A percentile compares a stretch with the other conserved stretches of the same genome.
Evolutionary conservation across 2,113 vertebrate species (phyloP).

Genomic region (Platysteira castanea): DNA sequence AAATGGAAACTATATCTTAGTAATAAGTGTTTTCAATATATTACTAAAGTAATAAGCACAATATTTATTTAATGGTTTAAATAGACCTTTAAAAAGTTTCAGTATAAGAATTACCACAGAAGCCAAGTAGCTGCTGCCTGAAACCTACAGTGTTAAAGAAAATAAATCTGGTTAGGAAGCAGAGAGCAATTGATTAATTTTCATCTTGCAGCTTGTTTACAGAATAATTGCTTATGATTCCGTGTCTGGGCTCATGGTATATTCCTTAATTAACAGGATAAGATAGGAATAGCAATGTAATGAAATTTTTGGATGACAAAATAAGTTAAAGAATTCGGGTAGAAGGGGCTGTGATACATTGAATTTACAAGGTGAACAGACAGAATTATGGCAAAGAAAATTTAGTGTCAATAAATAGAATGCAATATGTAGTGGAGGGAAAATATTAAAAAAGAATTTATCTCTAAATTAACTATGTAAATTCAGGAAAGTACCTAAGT

Average conservation of each 20-base stretch:
- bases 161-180: background rate
- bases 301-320: background rate
- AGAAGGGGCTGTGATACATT: background rate
- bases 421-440: background rate
- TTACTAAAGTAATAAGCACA: background rate
- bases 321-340: background rate
- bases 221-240: background rate
- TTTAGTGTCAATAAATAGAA: background rate
- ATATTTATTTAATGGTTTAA: background rate
- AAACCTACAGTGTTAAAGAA: background rate
- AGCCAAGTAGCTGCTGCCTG: background rate
- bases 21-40: background rate
- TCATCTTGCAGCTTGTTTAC: background rate
- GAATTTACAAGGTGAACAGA: background rate
- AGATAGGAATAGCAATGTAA: background rate
- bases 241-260: background rate
- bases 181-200: background rate
- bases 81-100: background rate
- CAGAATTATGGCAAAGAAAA: background rate
- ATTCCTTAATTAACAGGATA: background rate
- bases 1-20: background rate
- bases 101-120: background rate
- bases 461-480: background rate
- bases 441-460: background rate
- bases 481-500: background rate